Base-by-base conservation (phyloP, 2,113 vertebrate species). In the Syngnathus scovelli region DNA sequence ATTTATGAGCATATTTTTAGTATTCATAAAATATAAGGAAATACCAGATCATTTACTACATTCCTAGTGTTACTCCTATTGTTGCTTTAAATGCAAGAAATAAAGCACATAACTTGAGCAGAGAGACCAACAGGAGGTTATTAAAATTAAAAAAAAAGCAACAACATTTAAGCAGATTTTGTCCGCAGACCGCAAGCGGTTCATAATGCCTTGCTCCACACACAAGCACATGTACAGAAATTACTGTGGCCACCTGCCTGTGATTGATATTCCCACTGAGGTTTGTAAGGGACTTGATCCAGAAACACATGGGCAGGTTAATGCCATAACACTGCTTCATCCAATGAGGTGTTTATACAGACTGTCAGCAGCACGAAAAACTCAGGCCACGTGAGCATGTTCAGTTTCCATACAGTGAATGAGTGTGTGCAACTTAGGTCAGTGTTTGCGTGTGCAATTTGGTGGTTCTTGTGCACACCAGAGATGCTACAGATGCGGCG, bases 241-340 rank as follows among this genome's bases (percentile, higher is more conserved):
- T 68, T 39, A 69, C 61, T 19, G 8, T 6, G 0, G 70, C 69
- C 64, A 54, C 41, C 61, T 70, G 33, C 39, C 12, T 15, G n/a
- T 67, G 70, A 84, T 74, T 71, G 78, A 81, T 85, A 64, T 52
- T 55, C 70, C 76, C 71, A 5, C 0, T 1, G 72, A 79, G 72
- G 74, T 66, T 75, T 37, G 12, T 6, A 58, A 62, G 52, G 3
- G 64, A 66, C 49, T 67, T 69, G 72, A 80, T 79, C 66, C 21
- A 16, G 71, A 81, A 78, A 72, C n/a, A 33, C 69, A 69, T 33
- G 44, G 39, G 37, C 60, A 72, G 74, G 76, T 80, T 81, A 82
- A 85, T 77, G 80, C 64, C 52, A 23, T 60, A 72, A 76, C 70
- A 76, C 65, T 36, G 0, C 11, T 74, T 64, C 61, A 15, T 67